Base-by-base conservation (phyloP, 2,113 vertebrate genomes). In the Apodemus sylvaticus region DNA sequence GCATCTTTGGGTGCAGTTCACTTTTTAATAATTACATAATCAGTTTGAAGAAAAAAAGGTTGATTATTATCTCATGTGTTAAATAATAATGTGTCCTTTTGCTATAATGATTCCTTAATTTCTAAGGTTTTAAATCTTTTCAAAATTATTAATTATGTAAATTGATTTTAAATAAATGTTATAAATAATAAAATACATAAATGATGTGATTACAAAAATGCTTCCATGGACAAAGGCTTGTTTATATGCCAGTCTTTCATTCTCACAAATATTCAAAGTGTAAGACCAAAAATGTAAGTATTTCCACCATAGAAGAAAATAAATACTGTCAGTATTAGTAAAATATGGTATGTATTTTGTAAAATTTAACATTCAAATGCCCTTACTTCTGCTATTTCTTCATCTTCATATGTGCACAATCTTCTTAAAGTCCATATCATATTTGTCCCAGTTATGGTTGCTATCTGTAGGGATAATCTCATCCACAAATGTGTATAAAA, bases 121-220 rank as follows among this genome's bases (percentile, higher is more conserved):
- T 68, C 2, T 31, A 58, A 31, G 31, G 8, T 7, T 78, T 20
- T 45, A 29, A 42, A 10, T 81, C 70, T 13, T 90, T 82, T 93
- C 85, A 79, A 48, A 93, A 62, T 10, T 90, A 83, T 31, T 64
- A 48, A n/a, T 73, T 83, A 74, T 71, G 19, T 39, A 76, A 93
- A 70, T 62, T 83, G 14, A 74, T 62, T 93, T 95, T 53, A 88
- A 91, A 66, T 78, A 9, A 77, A 83, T 88, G 22, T 60, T 94
- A 9, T 90, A 90, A 71, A 83, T 88, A 94, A 88, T 60, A 22
- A 83, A 22, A 51, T 19, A 71, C 19, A 71, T 39, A 9, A 92
- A 86, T 55, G 22, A 94, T 96, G 55, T n/a, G 45, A 81, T 77
- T 58, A 31, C 20, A 66, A 64, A 94, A 89, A 26, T 60, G 53